Evolutionary conservation across 2,113 vertebrate species (phyloP), one percentile per base, ranked within the genome.

Genomic region (Burhinus oedicnemus): DNA sequence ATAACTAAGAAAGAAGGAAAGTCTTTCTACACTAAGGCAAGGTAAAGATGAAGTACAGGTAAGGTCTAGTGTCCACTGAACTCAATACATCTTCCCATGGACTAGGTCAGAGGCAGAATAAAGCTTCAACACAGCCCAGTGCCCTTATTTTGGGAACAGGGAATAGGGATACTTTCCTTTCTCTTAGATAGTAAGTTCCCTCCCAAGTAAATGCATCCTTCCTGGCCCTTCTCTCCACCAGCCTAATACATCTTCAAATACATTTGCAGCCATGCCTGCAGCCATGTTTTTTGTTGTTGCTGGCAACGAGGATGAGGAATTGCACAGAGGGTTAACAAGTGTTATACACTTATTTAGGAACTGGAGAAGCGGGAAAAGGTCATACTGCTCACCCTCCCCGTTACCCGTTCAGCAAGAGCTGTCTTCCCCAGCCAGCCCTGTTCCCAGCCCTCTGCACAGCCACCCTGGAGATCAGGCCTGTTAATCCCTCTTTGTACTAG

Each of bases 291-390:
- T 32, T 57, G 19, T 20, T 79, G 34, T 36, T 32, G 11, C 8
- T 49, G 47, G 27, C 25, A 68, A 9, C 0, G 0, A 34, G 27
- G 60, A 42, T 19, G 65, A 65, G 83, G 18, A 30, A 38, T 23
- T 42, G 34, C 11, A 44, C 27, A 40, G 3, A 8, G 15, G 11
- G 38, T 7, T 40, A n/a, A 64, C 1, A 0, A 29, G 32, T 22
- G n/a, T 17, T 51, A 15, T 6, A 4, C 44, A 6, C 20, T 83
- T 14, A 25, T 29, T 69, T 62, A 54, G 89, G 77, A 49, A 57
- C 52, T 15, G 36, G 51, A 70, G 68, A 89, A 65, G 30, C 72
- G 87, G 72, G n/a, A n/a, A 75, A 87, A 93, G 19, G 69, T 40
- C 76, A 44, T 0, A 4, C 40, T 87, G 64, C 30, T 68, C 22